phyloP scores from a whole-genome alignment of 1,140 invertebrate genomes.

The Bombus confusus region DNA sequence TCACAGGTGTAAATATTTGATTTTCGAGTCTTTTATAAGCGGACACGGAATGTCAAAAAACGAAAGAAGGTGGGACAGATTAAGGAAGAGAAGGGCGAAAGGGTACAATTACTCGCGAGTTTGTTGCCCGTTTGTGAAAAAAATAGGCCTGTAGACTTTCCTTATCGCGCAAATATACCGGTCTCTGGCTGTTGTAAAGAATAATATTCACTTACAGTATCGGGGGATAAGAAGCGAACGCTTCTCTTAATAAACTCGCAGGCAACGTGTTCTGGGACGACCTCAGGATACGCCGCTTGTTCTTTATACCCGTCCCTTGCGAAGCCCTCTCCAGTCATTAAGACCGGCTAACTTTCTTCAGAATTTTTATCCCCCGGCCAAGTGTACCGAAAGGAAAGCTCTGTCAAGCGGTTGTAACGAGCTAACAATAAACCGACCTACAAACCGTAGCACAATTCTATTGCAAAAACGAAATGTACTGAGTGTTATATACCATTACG shows the following conservation, averaged over 20 bases:
- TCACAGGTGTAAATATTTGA: not conserved
- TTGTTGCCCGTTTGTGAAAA: not conserved
- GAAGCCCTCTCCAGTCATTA: conserved; percentile 20
- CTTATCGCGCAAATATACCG: conserved; percentile 36
- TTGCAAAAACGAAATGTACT: not conserved
- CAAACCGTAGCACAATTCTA: not conserved
- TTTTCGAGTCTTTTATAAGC: too few relatives aligned
- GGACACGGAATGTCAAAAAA: not conserved
- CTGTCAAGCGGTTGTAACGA: not conserved
- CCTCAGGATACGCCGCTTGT: conserved; percentile 16
- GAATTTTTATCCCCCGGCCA: conserved; percentile 33
- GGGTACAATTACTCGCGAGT: conserved; percentile 13
- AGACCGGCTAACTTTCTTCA: conserved; percentile 38
- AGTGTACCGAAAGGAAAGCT: conserved; percentile 24
- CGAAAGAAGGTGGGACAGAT: not conserved
- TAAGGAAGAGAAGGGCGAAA: not conserved
- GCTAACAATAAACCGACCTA: not conserved
- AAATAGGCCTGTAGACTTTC: conserved; percentile 27
- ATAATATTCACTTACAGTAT: conserved; percentile 44
- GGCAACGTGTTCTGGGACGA: conserved; percentile 32
- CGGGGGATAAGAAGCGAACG: conserved; percentile 31
- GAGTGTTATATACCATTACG: not conserved
- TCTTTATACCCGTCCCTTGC: not conserved
- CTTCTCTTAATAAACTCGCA: conserved; percentile 38
- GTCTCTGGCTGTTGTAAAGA: conserved; percentile 3